Evolutionary conservation across 2,888 invertebrate genomes (phyloP).

Genomic region (Steromphala cineraria): DNA sequence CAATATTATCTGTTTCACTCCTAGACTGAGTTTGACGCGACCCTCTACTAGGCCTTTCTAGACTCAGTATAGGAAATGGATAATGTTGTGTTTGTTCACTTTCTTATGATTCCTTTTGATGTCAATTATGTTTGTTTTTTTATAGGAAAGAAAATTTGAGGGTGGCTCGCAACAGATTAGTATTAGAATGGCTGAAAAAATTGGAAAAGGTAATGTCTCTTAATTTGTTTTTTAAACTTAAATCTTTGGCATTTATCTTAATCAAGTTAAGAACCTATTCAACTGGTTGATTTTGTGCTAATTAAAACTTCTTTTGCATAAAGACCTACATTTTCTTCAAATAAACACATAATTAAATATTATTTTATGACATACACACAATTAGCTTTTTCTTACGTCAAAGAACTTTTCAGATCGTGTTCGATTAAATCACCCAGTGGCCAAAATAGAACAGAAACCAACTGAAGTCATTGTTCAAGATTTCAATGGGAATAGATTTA

Average conservation of each 20-base stretch:
- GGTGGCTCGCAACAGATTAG: constrained; percentile 76
- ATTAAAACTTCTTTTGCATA: no score
- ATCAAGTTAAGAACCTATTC: no score
- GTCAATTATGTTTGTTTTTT: not conserved
- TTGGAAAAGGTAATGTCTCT: constrained; percentile 61
- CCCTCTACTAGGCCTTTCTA: no score
- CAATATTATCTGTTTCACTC: no score
- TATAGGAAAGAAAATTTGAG: constrained; percentile 73
- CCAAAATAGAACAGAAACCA: constrained; percentile 63
- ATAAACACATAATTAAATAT: not conserved
- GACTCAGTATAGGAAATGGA: no score
- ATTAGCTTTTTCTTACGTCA: not conserved
- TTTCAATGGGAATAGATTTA: constrained; percentile 54
- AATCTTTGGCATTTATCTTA: no score
- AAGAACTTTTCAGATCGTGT: constrained; percentile 51
- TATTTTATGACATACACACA: no score
- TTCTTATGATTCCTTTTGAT: no score
- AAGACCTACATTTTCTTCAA: not conserved
- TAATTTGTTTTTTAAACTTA: no score
- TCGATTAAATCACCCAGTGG: constrained; percentile 65
- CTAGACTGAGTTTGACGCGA: no score
- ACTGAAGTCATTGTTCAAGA: constrained; percentile 59
- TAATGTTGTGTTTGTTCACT: no score
- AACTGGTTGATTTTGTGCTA: no score
- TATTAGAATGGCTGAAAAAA: constrained; percentile 68